Evolutionary conservation across 2,113 vertebrate genomes (phyloP).

Genomic region (Apteryx owenii): DNA sequence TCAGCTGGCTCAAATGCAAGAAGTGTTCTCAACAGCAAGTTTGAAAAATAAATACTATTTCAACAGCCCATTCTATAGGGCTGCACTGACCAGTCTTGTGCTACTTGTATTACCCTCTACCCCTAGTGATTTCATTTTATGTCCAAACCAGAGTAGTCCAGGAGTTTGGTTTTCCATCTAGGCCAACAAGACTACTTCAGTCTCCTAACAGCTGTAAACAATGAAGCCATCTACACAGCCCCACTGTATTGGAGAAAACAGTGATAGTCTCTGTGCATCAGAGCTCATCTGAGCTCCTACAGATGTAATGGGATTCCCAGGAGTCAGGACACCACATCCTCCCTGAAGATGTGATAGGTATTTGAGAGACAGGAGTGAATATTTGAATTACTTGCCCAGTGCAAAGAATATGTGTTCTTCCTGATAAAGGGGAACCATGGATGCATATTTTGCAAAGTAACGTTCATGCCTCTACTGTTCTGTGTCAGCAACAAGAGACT

Average conservation of each 20-base stretch:
- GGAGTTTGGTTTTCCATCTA: background rate
- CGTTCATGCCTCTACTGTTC: background rate
- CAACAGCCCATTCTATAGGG: background rate
- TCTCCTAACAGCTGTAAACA: background rate
- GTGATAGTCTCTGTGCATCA: background rate
- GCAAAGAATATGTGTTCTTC: background rate
- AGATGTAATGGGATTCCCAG: background rate
- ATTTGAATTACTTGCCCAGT: background rate
- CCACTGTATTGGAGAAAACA: background rate
- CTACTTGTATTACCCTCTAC: background rate
- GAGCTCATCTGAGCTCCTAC: background rate
- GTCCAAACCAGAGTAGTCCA: background rate
- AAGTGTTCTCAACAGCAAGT: background rate
- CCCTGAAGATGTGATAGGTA: background rate
- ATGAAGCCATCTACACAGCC: background rate
- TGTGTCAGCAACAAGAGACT: background rate
- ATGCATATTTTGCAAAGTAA: background rate
- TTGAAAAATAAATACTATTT: background rate
- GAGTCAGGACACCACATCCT: background rate
- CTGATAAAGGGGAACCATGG: background rate
- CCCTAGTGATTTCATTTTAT: background rate
- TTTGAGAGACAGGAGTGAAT: background rate
- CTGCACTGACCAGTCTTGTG: background rate
- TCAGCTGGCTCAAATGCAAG: background rate
- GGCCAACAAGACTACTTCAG: background rate